Percentiles rank a stretch among this genome's conserved stretches.
phyloP scores from a whole-genome alignment of 2,113 vertebrate genomes.

The Syngnathus scovelli region DNA sequence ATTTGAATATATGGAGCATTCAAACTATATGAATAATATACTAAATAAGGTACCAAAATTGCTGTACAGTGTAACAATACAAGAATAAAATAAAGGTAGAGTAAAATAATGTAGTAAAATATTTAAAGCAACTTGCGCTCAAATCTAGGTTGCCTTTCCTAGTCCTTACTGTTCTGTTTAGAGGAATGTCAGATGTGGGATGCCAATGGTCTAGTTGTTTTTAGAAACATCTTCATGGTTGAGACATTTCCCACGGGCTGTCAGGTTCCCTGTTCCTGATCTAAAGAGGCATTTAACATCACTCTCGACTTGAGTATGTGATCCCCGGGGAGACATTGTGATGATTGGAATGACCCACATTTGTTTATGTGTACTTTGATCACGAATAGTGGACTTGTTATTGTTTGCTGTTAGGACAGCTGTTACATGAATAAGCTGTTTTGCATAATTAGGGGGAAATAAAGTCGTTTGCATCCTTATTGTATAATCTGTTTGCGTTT shows the following conservation, averaged over 20 bases:
- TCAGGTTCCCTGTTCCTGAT: neutral
- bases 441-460: conserved; percentile 25
- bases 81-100: no score
- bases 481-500: conserved; percentile 4
- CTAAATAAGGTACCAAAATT: neutral
- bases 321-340: conserved; percentile 16
- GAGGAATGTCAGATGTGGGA: neutral
- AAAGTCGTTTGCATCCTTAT: conserved; percentile 7
- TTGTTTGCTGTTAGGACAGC: conserved; percentile 25
- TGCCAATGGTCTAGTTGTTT: neutral
- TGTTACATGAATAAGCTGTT: conserved; percentile 29
- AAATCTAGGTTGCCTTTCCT: neutral
- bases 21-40: neutral
- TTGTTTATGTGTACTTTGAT: conserved; percentile 24
- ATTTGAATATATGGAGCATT: neutral
- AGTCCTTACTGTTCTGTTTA: neutral
- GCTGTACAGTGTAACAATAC: no score
- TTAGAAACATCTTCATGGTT: neutral
- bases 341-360: conserved; percentile 17
- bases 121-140: neutral
- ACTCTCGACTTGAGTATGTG: neutral
- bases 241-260: neutral
- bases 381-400: conserved; percentile 7
- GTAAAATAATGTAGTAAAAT: no score
- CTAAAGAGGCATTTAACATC: neutral